Evolutionary conservation across 1,140 invertebrate species (phyloP), one percentile per base, ranked within the genome.

Genomic region (Eupeodes corollae): DNA sequence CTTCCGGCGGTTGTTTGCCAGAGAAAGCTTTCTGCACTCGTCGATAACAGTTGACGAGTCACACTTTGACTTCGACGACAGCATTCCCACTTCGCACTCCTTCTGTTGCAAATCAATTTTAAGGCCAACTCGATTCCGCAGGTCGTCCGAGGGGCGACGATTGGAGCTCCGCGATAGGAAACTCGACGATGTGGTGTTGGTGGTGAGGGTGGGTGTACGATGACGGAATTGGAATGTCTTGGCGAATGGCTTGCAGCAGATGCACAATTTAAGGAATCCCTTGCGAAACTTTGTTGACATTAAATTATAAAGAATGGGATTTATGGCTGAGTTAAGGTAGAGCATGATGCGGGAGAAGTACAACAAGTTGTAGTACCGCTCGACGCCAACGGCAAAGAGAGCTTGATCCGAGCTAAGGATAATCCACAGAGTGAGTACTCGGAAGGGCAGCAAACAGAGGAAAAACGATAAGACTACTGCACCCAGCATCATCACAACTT

Each of bases 391-490:
- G 19, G 70, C 59, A 15, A 74, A 55, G 18, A 86, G 68, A 42
- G 76, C 77, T 54, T 84, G 79, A 1, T 76, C 70, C 6, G 84
- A 77, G 6, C 79, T 79, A 15, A 89, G 68, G 21, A 92, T 82
- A 46, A 91, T 84, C 83, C 84, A 91, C 34, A 94, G 67, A 1
- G 84, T 90, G 13, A 95, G 73, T 3, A 88, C 79, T 38, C 87
- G 76, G 60, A 94, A 89, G 5, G 91, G 91, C 38, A 94, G 67
- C 19, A 95, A 73, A 59, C 89, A 93, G 21, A 92, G 70, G 66
- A 94, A 95, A 68, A 94, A 95, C 11, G 86, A 84, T n/a, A 86
- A 59, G 1, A 95, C 88, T 0, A 96, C 90, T 2, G 88, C 86
- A 5, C 83, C 87, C 11, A 95, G 70, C 88, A 93, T 94, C 16